phyloP scores from a whole-genome alignment of 2,888 invertebrate genomes.

The Epirrita christyi region DNA sequence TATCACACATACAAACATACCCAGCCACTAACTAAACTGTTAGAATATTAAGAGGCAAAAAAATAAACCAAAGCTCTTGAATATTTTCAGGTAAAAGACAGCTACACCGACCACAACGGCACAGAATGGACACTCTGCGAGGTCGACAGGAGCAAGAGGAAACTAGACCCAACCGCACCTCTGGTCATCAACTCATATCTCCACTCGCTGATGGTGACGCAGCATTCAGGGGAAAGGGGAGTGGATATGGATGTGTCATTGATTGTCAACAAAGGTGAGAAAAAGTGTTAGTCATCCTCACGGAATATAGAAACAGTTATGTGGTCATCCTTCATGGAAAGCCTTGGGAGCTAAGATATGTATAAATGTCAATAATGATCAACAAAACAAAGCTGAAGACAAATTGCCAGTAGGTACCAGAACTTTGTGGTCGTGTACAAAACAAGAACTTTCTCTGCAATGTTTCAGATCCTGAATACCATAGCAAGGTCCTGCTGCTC shows the following conservation, averaged over 20 bases:
- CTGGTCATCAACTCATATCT: slow-evolving; percentile 88
- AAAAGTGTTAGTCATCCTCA: no score
- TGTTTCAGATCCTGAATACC: slow-evolving; percentile 85
- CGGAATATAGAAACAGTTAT: no score
- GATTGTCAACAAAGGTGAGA: slow-evolving; percentile 84
- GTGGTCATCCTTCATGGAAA: no score
- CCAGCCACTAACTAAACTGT: no score
- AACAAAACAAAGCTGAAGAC: no score
- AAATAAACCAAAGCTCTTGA: not conserved
- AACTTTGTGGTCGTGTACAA: no score
- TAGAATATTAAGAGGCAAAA: no score
- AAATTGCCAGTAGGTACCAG: no score
- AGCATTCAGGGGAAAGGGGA: slow-evolving; percentile 69
- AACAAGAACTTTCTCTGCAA: no score
- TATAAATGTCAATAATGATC: no score
- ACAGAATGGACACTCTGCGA: slow-evolving; percentile 88
- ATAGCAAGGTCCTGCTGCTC: slow-evolving; percentile 85
- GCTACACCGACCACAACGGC: slow-evolving; percentile 89
- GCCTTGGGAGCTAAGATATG: no score
- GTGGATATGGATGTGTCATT: slow-evolving; percentile 86
- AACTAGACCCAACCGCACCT: slow-evolving; percentile 58
- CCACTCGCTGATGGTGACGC: slow-evolving; percentile 86
- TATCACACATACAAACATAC: no score
- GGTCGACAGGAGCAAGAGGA: slow-evolving; percentile 56
- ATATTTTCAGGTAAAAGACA: slow-evolving; percentile 84